A percentile compares a stretch with the other conserved stretches of the same genome.
Evolutionary conservation across 1,140 invertebrate species (phyloP).

Genomic region (Drosophila lacertosa): DNA sequence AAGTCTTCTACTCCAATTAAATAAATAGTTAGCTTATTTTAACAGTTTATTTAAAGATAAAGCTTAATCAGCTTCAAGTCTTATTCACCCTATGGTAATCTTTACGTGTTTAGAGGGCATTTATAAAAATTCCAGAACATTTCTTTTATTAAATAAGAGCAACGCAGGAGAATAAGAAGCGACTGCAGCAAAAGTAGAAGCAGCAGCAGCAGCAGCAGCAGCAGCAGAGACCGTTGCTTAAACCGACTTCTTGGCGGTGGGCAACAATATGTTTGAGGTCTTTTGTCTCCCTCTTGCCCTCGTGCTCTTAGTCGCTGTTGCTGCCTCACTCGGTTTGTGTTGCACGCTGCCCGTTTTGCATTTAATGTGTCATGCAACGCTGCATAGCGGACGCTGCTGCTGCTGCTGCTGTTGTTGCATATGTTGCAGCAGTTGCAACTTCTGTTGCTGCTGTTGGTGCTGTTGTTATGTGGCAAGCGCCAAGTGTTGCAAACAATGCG

Average conservation of each 20-base stretch:
- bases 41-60: too few species aligned
- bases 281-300: conserved; percentile 1
- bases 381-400: conserved; percentile 60
- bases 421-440: conserved; percentile 72
- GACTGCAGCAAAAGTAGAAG: conserved; percentile 23
- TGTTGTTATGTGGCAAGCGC: conserved; percentile 80
- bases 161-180: conserved; percentile 33
- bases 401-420: conserved; percentile 33
- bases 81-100: not conserved
- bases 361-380: conserved; percentile 80
- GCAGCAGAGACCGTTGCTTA: conserved; percentile 26
- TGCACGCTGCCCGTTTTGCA: conserved; percentile 66
- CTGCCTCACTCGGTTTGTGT: conserved; percentile 8
- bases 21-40: too few species aligned
- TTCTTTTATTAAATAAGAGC: conserved; percentile 78
- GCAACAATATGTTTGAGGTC: conserved; percentile 32
- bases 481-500: conserved; percentile 77
- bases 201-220: conserved; percentile 16
- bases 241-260: conserved; percentile 38
- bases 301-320: conserved; percentile 26
- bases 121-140: conserved; percentile 60
- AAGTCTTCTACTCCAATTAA: too few species aligned
- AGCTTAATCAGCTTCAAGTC: not conserved
- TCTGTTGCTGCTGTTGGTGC: conserved; percentile 61
- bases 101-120: conserved; percentile 31